Base-by-base conservation (phyloP, 2,888 invertebrate species). In the Cheilosia grossa region DNA sequence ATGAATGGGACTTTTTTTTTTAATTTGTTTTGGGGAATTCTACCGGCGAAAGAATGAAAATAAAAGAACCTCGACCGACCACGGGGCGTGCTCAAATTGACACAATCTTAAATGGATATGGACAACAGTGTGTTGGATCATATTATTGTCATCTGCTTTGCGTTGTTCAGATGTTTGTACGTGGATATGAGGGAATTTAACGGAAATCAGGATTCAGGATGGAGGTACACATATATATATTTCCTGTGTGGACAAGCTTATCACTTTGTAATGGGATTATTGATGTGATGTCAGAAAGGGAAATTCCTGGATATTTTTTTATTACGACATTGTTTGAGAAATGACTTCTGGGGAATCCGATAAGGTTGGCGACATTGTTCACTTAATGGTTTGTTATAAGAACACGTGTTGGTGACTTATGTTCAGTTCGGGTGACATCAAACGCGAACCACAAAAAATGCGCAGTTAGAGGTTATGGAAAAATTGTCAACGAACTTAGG, bases 281-380 rank as follows among this genome's bases (percentile, higher is more conserved):
- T 82, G 82, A 82, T 77, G 82, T 59, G 69, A 53, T 53, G 70
- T 77, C 70, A 59, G 49, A 70, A 69, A 44, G 47, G 61, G 69
- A 51, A 44, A 64, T 69, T 75, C 21, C 44, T 56, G 42, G 30
- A 40, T 40, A 47, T 24, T 54, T 30, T 81, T 63, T 49, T 37
- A 64, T 78, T 64, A 27, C 4, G 15, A 21, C 21, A 10, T 67
- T 79, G 58, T 53, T 63, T 58, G 49, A 67, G 47, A 63, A 75
- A 81, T 67, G 44, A 59, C 30, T 80, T 74, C 73, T 56, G 54
- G 40, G 61, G 59, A 74, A 53, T 66, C 19, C 9, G 64, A 64
- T 64, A 61, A 37, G 13, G 37, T 13, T 4, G 13, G 3, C 10
- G 37, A 13, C 37, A 37, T 37, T 37, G 37, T 37, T 37, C 10